Conservation (phyloP, 2,888 invertebrate genomes). For the Eristalis arbustorum region DNA sequence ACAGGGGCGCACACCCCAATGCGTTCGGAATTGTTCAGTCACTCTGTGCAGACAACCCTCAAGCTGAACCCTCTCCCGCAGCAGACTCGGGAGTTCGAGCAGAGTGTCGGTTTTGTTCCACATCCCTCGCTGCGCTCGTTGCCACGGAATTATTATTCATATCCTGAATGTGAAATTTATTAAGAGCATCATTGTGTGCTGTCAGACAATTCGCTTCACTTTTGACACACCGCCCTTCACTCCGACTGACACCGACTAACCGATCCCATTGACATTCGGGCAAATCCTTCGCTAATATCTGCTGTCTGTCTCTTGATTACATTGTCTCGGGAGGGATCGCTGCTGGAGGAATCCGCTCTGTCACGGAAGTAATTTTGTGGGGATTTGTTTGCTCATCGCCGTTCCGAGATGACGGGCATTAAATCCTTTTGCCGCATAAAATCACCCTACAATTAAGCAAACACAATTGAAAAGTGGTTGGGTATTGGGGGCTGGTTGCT, state of each 20-base stretch:
- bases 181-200: constrained; percentile 49
- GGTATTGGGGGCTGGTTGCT: neutral
- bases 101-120: neutral
- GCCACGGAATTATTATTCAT: constrained; percentile 62
- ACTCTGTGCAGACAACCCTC: neutral
- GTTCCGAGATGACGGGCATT: constrained; percentile 50
- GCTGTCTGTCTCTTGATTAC: constrained; percentile 68
- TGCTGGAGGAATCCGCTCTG: constrained; percentile 43
- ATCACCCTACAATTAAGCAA: constrained; percentile 67
- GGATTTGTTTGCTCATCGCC: constrained; percentile 62
- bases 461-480: constrained; percentile 44
- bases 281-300: constrained; percentile 68
- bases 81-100: neutral
- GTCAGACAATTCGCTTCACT: constrained; percentile 58
- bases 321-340: constrained; percentile 35
- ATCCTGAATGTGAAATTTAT: constrained; percentile 60
- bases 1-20: constrained; percentile 43
- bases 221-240: constrained; percentile 39
- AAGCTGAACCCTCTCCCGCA: neutral
- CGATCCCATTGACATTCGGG: constrained; percentile 64
- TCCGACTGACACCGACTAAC: constrained; percentile 8
- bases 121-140: neutral
- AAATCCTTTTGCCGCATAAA: constrained; percentile 62
- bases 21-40: constrained; percentile 57
- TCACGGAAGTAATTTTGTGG: constrained; percentile 67